Percentiles rank a stretch among this genome's conserved stretches.
phyloP scores from a whole-genome alignment of 2,888 invertebrate genomes.

The Heliconius cydno region DNA sequence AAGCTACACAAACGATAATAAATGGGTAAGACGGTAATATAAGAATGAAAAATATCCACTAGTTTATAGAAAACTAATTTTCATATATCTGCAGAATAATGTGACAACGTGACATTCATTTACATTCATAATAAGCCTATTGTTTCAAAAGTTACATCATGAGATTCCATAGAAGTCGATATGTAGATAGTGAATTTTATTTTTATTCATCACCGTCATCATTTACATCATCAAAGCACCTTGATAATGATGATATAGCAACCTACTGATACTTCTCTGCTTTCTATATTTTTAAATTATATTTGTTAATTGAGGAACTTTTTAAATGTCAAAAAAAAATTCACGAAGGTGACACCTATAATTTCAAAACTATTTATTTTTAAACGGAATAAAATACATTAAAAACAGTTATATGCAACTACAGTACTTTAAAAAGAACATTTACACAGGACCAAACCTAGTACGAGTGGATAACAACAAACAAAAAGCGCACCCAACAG shows the following conservation, averaged over 20 bases:
- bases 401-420: too few species aligned
- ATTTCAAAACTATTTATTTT: too few species aligned
- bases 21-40: not conserved
- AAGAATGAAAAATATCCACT: conserved; percentile 17
- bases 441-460: not conserved
- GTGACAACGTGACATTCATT: not conserved
- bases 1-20: not conserved
- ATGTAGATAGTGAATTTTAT: not conserved
- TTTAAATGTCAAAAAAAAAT: not conserved
- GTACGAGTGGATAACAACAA: not conserved
- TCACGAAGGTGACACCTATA: too few species aligned
- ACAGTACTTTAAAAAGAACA: not conserved
- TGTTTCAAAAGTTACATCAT: not conserved
- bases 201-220: not conserved
- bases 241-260: too few species aligned
- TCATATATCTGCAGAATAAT: conserved; percentile 10
- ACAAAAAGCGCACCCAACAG: conserved; percentile 34
- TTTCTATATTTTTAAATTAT: too few species aligned
- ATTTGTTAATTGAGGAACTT: too few species aligned
- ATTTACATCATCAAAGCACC: too few species aligned
- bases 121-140: not conserved
- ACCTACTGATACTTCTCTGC: too few species aligned
- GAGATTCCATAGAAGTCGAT: not conserved
- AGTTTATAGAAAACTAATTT: conserved; percentile 11
- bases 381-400: too few species aligned